Base-by-base conservation (phyloP, 1,140 invertebrate genomes). In the Atta cephalotes region DNA sequence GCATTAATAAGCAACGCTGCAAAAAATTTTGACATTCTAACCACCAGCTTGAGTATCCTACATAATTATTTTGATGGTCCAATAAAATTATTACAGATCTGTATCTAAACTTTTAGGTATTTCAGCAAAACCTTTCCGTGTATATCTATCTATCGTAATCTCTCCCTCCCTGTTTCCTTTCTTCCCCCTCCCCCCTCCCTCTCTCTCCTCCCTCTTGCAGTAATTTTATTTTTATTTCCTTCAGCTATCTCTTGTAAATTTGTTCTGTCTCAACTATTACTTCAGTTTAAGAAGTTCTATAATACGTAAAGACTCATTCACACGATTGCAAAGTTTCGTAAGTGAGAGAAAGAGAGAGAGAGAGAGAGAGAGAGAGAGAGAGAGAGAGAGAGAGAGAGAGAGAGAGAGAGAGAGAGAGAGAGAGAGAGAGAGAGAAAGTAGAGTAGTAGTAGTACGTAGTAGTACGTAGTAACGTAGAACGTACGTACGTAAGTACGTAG, bases 301-400 rank as follows among this genome's bases (percentile, higher is more conserved):
- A 45, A 71, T 71, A 35, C 49, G 1, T 45, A 4, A 39, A 58
- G 14, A 35, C 28, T 53, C 12, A 16, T 39, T 60, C 28, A 45
- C 31, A 21, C 7, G 6, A 2, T 60, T 60, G n/a, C 80, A 31
- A 82, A 70, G 51, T 81, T 70, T 81, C 53, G 65, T 35, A 81
- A 84, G 10, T 18, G 18, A 62, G 18, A 60, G 58, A 12, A 1
- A 45, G 31, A 31, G 31, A 31, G 3, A 31, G 31, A 31, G 4
- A 31, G 39, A 45, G 39, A 45, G 39, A 31, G 3, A 31, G 28
- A 31, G 12, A 62, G 25, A 60, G 58, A 12, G 2, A 45, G 2
- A 31, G 31, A 31, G 31, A 31, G 31, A 31, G 31, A 31, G 3
- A 31, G 39, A 10, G 39, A 39, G 39, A 25, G 25, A 25, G 39